Evolutionary conservation across 1,140 invertebrate genomes (phyloP).

Genomic region (Chymomyza costata): DNA sequence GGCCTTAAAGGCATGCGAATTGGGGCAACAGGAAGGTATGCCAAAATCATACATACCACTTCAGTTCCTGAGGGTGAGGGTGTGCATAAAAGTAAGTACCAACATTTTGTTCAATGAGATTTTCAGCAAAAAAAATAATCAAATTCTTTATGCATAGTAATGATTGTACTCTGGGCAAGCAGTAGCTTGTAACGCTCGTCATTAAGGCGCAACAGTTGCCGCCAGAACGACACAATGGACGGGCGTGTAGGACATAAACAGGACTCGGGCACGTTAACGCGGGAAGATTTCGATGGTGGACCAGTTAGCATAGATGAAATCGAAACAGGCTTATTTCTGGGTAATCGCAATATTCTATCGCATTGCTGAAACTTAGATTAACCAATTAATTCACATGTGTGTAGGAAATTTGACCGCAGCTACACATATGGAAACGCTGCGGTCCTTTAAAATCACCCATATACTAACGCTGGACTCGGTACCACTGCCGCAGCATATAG

Average conservation of each 20-base stretch:
- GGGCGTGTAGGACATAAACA: constrained; percentile 19
- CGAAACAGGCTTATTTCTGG: constrained; percentile 83
- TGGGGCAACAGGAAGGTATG: constrained; percentile 18
- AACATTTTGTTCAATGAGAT: too few relatives aligned
- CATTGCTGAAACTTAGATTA: too few relatives aligned
- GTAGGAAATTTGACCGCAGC: constrained; percentile 88
- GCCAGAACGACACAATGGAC: not conserved
- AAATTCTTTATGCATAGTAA: too few relatives aligned
- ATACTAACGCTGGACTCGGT: constrained; percentile 89
- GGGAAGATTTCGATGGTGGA: constrained; percentile 79
- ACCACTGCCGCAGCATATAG: constrained; percentile 84
- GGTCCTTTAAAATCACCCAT: constrained; percentile 82
- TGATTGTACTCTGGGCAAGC: too few relatives aligned
- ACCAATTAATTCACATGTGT: too few relatives aligned
- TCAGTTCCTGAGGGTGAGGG: constrained; percentile 1
- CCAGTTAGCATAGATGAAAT: constrained; percentile 82
- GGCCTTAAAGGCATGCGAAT: constrained; percentile 5
- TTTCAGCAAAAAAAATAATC: too few relatives aligned
- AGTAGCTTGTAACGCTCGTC: too few relatives aligned
- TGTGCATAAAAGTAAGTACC: too few relatives aligned
- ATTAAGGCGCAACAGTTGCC: not conserved
- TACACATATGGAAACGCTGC: constrained; percentile 82
- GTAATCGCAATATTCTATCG: too few relatives aligned
- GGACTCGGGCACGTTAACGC: constrained; percentile 43
- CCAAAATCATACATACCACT: constrained; percentile 4